Evolutionary conservation across 2,113 vertebrate genomes (phyloP).

Genomic region (Rhinoderma darwinii): DNA sequence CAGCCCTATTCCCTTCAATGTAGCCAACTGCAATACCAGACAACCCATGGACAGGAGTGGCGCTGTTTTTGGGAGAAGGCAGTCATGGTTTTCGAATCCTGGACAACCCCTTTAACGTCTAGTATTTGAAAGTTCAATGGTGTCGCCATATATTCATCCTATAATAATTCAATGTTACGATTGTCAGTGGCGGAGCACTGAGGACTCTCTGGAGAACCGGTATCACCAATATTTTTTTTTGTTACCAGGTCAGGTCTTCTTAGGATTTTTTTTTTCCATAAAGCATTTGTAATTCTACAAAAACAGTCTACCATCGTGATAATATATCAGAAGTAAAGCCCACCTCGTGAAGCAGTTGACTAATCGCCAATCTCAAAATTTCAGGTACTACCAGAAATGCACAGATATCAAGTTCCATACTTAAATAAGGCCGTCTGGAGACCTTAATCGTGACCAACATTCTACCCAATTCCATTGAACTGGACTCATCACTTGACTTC

Average conservation of each 20-base stretch:
- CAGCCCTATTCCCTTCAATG: too few species aligned
- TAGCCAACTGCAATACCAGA: background rate
- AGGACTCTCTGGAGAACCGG: background rate
- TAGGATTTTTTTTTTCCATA: background rate
- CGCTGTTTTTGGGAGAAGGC: background rate
- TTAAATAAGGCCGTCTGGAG: background rate
- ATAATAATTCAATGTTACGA: background rate
- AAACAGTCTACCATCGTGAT: conserved; percentile 5
- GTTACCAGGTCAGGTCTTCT: background rate
- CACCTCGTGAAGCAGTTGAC: background rate
- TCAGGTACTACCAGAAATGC: conserved; percentile 21
- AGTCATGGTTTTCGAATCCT: background rate
- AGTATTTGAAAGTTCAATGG: background rate
- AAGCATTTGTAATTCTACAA: background rate
- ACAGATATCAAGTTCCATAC: conserved; percentile 27
- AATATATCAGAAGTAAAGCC: conserved; percentile 3
- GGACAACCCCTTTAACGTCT: background rate
- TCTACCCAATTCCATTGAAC: background rate
- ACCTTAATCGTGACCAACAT: background rate
- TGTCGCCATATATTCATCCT: background rate
- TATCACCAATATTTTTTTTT: background rate
- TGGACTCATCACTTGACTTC: background rate
- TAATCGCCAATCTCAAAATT: background rate
- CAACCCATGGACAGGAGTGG: background rate
- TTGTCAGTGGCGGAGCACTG: background rate